phyloP scores from a whole-genome alignment of 2,797 vertebrate species.

The Girardinus metallicus region DNA sequence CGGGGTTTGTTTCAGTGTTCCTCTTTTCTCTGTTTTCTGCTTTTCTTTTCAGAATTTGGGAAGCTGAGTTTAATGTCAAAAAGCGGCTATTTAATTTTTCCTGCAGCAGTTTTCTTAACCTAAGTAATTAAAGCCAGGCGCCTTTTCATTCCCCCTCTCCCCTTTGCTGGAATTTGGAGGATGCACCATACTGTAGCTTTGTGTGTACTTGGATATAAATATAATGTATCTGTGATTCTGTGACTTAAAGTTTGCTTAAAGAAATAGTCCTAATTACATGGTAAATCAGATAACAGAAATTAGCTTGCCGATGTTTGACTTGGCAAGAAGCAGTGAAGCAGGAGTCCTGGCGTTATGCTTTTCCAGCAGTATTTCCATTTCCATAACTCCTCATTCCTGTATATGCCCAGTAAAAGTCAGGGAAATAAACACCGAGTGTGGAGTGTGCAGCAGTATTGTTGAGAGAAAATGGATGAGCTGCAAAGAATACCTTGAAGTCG shows the following conservation, averaged over 20 bases:
- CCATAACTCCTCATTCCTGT: conserved; percentile 55
- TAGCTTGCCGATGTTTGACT: conserved; percentile 56
- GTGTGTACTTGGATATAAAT: conserved; percentile 32
- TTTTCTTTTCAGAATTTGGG: conserved; percentile 66
- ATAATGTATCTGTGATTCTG: conserved; percentile 25
- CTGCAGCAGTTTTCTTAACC: conserved; percentile 57
- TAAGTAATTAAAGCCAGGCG: conserved; percentile 72
- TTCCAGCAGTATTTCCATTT: conserved; percentile 64
- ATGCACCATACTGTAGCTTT: conserved; percentile 31
- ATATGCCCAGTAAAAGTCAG: conserved; percentile 58
- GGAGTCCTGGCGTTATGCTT: conserved; percentile 51
- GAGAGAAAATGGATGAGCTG: conserved; percentile 68
- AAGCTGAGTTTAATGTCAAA: conserved; percentile 59
- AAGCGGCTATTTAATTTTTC: conserved; percentile 67
- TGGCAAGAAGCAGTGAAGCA: conserved; percentile 47
- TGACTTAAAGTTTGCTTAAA: conserved; percentile 41
- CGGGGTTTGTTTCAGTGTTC: conserved; percentile 66
- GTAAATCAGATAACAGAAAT: conserved; percentile 50
- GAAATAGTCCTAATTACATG: conserved; percentile 32
- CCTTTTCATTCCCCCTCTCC: conserved; percentile 41
- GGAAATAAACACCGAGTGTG: conserved; percentile 60
- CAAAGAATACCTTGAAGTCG: conserved; percentile 67
- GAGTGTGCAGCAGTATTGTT: conserved; percentile 48
- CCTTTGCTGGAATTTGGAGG: conserved; percentile 53
- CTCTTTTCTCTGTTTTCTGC: conserved; percentile 62